These are phyloP conservation scores for Diaprepes abbreviatus DNA, from an alignment of 2,888 invertebrate species.

Conservation along the genomic window DNA sequence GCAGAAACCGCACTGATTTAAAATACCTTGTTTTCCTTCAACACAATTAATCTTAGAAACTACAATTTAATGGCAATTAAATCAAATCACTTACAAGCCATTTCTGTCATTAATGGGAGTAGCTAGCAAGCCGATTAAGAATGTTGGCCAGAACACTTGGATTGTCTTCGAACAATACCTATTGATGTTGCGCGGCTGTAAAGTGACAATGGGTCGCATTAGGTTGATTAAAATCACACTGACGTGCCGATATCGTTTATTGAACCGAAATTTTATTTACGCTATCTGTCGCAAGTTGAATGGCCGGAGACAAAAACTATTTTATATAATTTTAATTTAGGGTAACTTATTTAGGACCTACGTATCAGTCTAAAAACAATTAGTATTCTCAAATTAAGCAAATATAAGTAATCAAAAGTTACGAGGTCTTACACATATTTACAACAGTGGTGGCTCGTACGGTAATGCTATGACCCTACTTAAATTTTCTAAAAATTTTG, in stretches of 20 bases:
- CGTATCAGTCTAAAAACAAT: too few relatives aligned
- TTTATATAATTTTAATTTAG: too few relatives aligned
- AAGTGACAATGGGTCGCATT: slow-evolving; percentile 28
- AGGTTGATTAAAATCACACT: slow-evolving; percentile 27
- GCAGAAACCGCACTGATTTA: too few relatives aligned
- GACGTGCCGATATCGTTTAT: slow-evolving; percentile 19
- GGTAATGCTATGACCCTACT: too few relatives aligned
- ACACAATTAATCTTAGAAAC: not conserved
- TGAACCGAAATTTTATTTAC: slow-evolving; percentile 18
- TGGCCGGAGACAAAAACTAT: not conserved
- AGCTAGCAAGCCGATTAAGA: slow-evolving; percentile 24
- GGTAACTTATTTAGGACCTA: too few relatives aligned
- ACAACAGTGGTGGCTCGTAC: too few relatives aligned
- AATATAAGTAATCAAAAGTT: too few relatives aligned
- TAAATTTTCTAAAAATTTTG: too few relatives aligned
- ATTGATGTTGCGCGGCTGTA: slow-evolving; percentile 20
- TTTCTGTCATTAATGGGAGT: slow-evolving; percentile 20
- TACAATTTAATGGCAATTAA: not conserved
- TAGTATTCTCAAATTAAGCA: too few relatives aligned
- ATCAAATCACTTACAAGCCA: slow-evolving; percentile 13
- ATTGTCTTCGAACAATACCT: slow-evolving; percentile 24
- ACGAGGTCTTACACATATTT: too few relatives aligned
- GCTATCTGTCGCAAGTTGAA: not conserved
- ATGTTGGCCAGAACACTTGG: slow-evolving; percentile 19
- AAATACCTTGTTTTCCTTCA: too few relatives aligned